Evolutionary conservation across 2,113 vertebrate species (phyloP).

Genomic region (Etheostoma spectabile): DNA sequence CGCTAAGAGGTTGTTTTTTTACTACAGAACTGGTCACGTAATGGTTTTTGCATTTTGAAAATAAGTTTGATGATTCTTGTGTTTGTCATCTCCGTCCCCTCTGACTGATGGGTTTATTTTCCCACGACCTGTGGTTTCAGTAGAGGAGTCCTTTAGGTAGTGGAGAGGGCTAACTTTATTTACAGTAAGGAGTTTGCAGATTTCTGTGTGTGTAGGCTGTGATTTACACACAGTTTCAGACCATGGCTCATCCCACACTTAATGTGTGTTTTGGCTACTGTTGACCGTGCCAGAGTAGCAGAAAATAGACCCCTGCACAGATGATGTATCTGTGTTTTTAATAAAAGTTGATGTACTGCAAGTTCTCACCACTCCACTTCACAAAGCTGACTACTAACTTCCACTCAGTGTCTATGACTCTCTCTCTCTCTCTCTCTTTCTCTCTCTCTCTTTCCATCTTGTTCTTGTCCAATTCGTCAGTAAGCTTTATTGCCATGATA

Average conservation of each 20-base stretch:
- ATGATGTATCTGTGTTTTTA: conserved; percentile 40
- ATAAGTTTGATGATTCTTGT: conserved; percentile 3
- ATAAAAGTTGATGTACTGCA: conserved; percentile 54
- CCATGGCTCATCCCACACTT: conserved; percentile 19
- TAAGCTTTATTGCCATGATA: not conserved
- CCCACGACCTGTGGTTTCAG: conserved; percentile 25
- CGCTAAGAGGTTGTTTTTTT: not conserved
- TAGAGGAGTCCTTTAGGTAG: conserved; percentile 4
- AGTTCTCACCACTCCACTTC: conserved; percentile 26
- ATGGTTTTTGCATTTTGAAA: conserved; percentile 10
- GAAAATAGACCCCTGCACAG: conserved; percentile 28
- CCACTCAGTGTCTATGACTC: conserved; percentile 22
- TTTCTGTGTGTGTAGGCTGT: conserved; percentile 46
- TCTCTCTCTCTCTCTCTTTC: not conserved
- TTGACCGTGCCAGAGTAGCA: conserved; percentile 33
- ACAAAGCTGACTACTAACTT: conserved; percentile 26
- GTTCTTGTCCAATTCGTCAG: not conserved
- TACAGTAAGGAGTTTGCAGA: conserved; percentile 30
- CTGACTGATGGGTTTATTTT: conserved; percentile 19
- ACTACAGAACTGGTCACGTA: not conserved
- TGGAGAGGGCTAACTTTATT: conserved; percentile 38
- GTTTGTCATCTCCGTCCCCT: conserved; percentile 24
- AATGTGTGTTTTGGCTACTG: conserved; percentile 53
- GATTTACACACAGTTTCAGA: conserved; percentile 38
- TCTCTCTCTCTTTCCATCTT: not conserved